Evolutionary conservation across 2,888 invertebrate genomes (phyloP), one percentile per base, ranked within the genome.

Genomic region (Cheilosia pagana): DNA sequence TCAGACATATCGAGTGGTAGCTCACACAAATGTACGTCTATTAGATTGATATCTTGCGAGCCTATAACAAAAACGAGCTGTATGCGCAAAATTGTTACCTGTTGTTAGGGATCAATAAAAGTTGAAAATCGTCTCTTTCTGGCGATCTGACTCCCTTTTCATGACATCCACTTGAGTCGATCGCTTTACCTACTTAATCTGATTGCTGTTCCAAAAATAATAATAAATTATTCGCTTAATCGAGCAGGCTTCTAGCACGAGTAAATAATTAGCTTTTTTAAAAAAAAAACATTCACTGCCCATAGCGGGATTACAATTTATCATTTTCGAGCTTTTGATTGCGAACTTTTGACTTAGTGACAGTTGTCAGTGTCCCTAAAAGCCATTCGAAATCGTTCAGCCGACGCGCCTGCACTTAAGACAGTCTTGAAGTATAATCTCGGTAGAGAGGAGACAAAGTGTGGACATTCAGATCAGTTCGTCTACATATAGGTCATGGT

Each of bases 401-500:
- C 16, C 35, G 41, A 8, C 57, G 57, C 16, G 52, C 19, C 23
- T 45, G 62, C 45, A 45, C 45, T 45, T 53, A 31, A 72, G 43
- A 31, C 48, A 39, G 59, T 53, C 52, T 55, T 31, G 2, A 53
- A 72, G 39, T 55, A 43, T 31, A 16, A n/a, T 35, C 25, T 52
- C 1, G 5, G 16, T 3, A 10, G 21, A 16, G 16, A 16, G 53
- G 16, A n/a, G 12, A 19, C 6, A 8, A 8, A 28, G 8, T 45
- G 4, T 52, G n/a, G 1, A 55, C 8, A 31, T n/a, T 39, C 19
- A 21, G 14, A 16, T 28, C 50, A 19, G 45, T 48, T 25, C 35
- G 23, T 28, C 31, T 74, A 50, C n/a, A n/a, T 65, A 23, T 71
- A 60, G 81, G 81, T 77, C 77, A 77, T 83, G 68, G 68, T 70